Evolutionary conservation across 2,888 invertebrate species (phyloP).

Genomic region (Margaritifera margaritifera): DNA sequence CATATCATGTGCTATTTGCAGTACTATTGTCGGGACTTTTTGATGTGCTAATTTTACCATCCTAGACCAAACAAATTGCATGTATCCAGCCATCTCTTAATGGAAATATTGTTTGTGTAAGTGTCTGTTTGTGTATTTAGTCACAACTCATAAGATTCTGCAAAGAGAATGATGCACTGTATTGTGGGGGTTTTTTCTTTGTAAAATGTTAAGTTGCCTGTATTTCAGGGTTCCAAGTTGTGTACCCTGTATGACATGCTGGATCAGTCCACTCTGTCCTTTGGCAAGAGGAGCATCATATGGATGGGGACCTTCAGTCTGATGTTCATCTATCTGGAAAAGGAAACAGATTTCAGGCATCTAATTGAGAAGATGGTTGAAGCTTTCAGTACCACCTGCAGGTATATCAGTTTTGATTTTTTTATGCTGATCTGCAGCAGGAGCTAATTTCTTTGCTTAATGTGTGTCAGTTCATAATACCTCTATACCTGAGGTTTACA

Average conservation of each 20-base stretch:
- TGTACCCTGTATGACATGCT: slow-evolving; percentile 59
- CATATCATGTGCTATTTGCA: no score
- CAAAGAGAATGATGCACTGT: not conserved
- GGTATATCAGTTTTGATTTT: slow-evolving; percentile 26
- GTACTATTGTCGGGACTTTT: no score
- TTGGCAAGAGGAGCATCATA: slow-evolving; percentile 34
- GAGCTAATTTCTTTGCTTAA: not conserved
- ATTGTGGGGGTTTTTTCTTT: not conserved
- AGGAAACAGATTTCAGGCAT: slow-evolving; percentile 42
- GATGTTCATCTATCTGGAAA: slow-evolving; percentile 48
- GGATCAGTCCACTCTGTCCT: slow-evolving; percentile 32
- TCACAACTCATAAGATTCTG: not conserved
- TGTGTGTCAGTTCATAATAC: no score
- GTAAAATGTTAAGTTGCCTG: not conserved
- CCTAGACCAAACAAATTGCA: no score
- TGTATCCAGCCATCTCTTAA: no score
- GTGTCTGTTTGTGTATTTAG: not conserved
- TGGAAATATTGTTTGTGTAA: no score
- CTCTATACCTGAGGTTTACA: no score
- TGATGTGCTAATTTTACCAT: no score
- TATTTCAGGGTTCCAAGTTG: slow-evolving; percentile 55
- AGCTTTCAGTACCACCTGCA: slow-evolving; percentile 47
- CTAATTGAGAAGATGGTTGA: slow-evolving; percentile 49
- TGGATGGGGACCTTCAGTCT: slow-evolving; percentile 60
- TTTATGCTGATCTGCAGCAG: not conserved